Percentiles rank a stretch among this genome's conserved stretches.
Evolutionary conservation across 2,113 vertebrate genomes (phyloP).

Genomic region (Suncus etruscus): DNA sequence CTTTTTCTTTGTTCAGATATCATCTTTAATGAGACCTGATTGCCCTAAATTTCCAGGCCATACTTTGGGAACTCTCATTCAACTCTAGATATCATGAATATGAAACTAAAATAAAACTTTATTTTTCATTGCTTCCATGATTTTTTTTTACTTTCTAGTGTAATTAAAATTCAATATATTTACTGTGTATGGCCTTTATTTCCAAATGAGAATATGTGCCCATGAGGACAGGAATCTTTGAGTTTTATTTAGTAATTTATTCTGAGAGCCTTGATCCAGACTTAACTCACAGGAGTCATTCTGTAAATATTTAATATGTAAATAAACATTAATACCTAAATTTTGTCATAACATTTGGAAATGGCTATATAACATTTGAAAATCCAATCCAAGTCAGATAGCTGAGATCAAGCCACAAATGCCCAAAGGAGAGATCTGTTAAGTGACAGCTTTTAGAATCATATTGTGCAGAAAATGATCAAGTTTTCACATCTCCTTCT

Average conservation of each 20-base stretch:
- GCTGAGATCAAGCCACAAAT: background rate
- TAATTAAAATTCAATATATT: background rate
- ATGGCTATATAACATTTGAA: background rate
- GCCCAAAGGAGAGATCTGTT: conserved; percentile 16
- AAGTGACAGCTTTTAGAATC: background rate
- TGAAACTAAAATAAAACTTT: too few species aligned
- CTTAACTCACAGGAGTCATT: background rate
- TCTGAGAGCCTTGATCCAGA: background rate
- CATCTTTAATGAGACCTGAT: background rate
- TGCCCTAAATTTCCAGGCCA: background rate
- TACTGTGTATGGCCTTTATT: background rate
- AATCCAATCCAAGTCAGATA: background rate
- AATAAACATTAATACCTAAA: background rate
- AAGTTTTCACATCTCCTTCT: background rate
- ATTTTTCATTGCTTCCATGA: conserved; percentile 22
- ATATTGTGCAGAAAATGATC: background rate
- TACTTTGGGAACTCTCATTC: too few species aligned
- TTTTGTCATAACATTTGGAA: background rate
- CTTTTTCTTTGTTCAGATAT: background rate
- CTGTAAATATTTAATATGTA: background rate
- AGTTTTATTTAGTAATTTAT: background rate
- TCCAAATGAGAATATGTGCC: background rate
- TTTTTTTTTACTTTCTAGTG: background rate
- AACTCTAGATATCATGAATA: too few species aligned
- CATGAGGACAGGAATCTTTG: background rate